Base-by-base conservation (phyloP, 2,113 vertebrate species). In the Melospiza melodia region DNA sequence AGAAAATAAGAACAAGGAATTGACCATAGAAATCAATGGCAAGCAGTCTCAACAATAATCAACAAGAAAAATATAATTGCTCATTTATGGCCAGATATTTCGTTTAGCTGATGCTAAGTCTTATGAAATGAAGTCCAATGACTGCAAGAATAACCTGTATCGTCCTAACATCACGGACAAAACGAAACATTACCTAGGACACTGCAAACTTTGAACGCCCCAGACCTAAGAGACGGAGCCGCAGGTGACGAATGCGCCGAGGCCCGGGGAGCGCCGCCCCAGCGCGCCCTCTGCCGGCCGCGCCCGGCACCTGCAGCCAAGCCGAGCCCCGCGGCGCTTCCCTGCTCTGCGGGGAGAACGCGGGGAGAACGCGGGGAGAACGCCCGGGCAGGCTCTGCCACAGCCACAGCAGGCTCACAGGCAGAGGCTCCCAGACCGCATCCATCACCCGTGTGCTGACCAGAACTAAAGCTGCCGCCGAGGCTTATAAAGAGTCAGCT, bases 401-500 rank as follows among this genome's bases (percentile, higher is more conserved):
- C 4, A 46, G n/a, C 1, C 2, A 63, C 19, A 16, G 4, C 5
- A 6, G 52, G 31, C 11, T 30, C 15, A 37, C 25, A 0, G 37
- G 13, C 16, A 24, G 77, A 23, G 78, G 31, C 39, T 20, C n/a
- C n/a, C 69, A 30, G 12, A 30, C 5, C 27, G 57, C 37, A 21
- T 24, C 52, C 37, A 21, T 27, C 52, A 7, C n/a, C 28, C 17
- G 2, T 7, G 35, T 4, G 39, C 43, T 19, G 63, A n/a, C 18
- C 75, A 46, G 13, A 86, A 31, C 71, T 8, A 12, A 19, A 33
- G 18, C 4, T 24, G 12, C 62, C 43, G 10, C 17, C 0, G 0
- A 0, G 21, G 33, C 23, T 80, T 15, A 15, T 6, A 19, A 19
- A 61, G 4, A 67, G 35, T 8, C 71, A 10, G 35, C 30, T 78